These are phyloP conservation scores for Pseudoatta argentina DNA, from an alignment of 1,140 invertebrate species.

Conservation along the genomic window DNA sequence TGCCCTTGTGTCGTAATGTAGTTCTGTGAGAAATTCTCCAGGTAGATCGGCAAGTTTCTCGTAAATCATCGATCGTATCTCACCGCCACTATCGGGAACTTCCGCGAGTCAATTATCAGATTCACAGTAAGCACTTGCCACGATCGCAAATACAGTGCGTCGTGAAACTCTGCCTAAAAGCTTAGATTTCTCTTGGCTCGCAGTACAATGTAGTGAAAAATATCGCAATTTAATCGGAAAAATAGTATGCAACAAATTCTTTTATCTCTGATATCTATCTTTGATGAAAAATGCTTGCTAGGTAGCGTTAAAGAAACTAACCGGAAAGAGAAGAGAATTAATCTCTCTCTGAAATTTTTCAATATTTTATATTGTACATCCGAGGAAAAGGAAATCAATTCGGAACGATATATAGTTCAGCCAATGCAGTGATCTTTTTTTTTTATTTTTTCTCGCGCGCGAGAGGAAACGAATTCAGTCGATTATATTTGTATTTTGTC, in stretches of 20 bases:
- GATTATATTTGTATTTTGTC: slow-evolving; percentile 41
- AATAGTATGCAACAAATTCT: neutral
- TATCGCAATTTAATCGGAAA: neutral
- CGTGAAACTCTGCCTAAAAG: slow-evolving; percentile 2
- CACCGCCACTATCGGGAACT: slow-evolving; percentile 9
- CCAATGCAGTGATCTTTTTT: neutral
- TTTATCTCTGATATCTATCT: neutral
- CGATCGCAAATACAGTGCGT: neutral
- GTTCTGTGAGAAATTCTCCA: slow-evolving; percentile 42
- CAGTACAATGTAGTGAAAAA: neutral
- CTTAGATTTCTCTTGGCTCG: neutral
- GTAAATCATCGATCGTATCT: slow-evolving; percentile 57
- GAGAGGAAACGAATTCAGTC: neutral
- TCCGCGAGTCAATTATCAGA: slow-evolving; percentile 47
- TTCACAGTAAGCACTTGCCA: neutral
- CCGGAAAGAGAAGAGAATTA: neutral
- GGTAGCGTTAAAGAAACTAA: neutral
- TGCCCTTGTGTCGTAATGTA: slow-evolving; percentile 9
- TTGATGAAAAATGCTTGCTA: slow-evolving; percentile 4
- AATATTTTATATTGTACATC: slow-evolving; percentile 4
- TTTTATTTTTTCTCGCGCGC: slow-evolving; percentile 17
- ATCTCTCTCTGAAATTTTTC: neutral
- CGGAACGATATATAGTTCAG: neutral
- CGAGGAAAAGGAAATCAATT: slow-evolving; percentile 5
- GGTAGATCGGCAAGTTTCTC: slow-evolving; percentile 34